Evolutionary conservation across 2,113 vertebrate genomes (phyloP).

Genomic region (Melanerpes aurifrons): DNA sequence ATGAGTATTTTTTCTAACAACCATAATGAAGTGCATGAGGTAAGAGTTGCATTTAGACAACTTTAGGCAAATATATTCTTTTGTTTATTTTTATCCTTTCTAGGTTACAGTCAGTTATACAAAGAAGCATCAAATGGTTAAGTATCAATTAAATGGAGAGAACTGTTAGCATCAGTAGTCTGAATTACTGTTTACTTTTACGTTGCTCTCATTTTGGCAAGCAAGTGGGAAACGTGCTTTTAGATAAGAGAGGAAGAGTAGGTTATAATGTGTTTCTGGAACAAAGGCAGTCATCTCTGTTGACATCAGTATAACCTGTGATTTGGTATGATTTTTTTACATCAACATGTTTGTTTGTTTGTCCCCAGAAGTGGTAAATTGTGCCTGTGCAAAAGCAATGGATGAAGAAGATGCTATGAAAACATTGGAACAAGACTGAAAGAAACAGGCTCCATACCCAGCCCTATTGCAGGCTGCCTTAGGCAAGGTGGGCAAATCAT

Average conservation of each 20-base stretch:
- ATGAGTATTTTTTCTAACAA: neutral
- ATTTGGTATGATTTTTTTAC: neutral
- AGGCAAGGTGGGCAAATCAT: neutral
- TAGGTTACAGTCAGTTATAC: neutral
- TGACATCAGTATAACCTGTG: neutral
- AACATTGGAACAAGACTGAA: neutral
- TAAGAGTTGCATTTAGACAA: neutral
- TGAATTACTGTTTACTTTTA: neutral
- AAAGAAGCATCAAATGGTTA: neutral
- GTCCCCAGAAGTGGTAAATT: neutral
- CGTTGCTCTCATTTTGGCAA: neutral
- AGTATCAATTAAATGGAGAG: neutral
- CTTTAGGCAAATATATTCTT: neutral
- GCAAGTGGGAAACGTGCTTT: neutral
- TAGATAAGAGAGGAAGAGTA: neutral
- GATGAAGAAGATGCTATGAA: neutral
- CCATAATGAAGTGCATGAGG: neutral
- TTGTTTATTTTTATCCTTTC: neutral
- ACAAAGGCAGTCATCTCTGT: neutral
- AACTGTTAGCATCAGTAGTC: neutral
- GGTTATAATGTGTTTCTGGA: neutral
- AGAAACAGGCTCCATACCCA: neutral
- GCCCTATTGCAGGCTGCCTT: neutral
- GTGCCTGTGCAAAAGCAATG: neutral
- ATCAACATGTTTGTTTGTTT: rapidly evolving